A percentile compares a stretch with the other conserved stretches of the same genome.
These are phyloP conservation scores for Nesoenas mayeri DNA, from an alignment of 2,113 vertebrate species.

Conservation along the genomic window DNA sequence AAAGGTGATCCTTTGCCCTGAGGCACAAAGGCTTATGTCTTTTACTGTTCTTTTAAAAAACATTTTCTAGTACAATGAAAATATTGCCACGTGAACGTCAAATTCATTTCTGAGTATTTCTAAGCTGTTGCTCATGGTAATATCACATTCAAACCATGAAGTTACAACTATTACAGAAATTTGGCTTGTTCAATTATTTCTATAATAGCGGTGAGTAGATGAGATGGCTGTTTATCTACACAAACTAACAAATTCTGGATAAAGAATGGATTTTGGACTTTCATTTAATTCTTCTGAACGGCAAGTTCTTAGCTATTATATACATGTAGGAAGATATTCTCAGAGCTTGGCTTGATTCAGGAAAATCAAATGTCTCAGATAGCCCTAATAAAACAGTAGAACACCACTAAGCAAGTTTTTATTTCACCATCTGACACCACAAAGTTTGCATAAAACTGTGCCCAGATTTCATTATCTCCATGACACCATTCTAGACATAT, in stretches of 20 bases:
- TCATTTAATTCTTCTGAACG: neutral
- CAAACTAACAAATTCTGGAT: neutral
- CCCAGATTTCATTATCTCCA: neutral
- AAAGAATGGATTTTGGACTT: neutral
- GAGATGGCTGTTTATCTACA: neutral
- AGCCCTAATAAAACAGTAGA: neutral
- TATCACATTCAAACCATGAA: neutral
- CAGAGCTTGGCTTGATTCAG: neutral
- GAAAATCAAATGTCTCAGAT: neutral
- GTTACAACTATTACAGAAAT: neutral
- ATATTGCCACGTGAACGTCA: neutral
- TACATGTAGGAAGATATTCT: neutral
- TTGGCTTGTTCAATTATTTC: neutral
- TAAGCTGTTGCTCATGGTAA: neutral
- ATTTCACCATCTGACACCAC: neutral
- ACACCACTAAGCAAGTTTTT: neutral
- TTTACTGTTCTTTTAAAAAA: neutral
- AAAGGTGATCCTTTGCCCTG: neutral
- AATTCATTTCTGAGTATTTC: neutral
- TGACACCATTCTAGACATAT: neutral
- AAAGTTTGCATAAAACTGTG: neutral
- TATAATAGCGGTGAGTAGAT: neutral
- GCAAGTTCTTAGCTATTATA: neutral
- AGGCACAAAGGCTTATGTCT: neutral
- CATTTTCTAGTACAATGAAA: neutral